A percentile compares a stretch with the other conserved stretches of the same genome.
Conservation (phyloP, 2,888 invertebrate species). For the Temnothorax rugatulus region DNA sequence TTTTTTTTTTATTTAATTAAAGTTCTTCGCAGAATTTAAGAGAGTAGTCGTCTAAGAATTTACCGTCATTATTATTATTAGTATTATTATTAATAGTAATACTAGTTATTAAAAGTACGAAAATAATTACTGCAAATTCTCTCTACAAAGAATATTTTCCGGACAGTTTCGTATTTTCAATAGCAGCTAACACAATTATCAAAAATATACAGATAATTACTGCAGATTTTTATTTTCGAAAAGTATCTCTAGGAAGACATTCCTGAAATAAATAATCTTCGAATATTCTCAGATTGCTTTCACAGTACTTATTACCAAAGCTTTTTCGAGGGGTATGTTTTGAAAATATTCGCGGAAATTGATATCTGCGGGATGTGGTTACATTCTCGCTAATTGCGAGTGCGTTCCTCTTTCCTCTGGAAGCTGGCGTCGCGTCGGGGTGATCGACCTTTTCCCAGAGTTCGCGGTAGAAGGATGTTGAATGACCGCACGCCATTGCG, state of each 20-base stretch:
- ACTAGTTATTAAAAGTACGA: neutral
- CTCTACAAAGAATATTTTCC: neutral
- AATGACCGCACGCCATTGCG: slow-evolving; percentile 60
- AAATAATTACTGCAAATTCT: neutral
- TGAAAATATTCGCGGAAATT: neutral
- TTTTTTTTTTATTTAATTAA: neutral
- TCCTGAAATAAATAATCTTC: neutral
- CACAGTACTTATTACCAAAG: neutral
- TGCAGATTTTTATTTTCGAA: neutral
- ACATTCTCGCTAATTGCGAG: slow-evolving; percentile 29
- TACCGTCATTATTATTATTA: neutral
- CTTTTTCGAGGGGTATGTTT: neutral
- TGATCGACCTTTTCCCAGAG: slow-evolving; percentile 38
- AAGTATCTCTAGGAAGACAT: neutral
- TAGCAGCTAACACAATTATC: neutral
- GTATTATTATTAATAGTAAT: too few species aligned
- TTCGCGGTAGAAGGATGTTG: slow-evolving; percentile 35
- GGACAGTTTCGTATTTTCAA: neutral
- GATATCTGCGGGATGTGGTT: neutral
- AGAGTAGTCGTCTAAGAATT: neutral
- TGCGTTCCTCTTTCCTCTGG: slow-evolving; percentile 4
- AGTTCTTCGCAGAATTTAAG: neutral
- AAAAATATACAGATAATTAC: neutral
- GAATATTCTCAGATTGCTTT: neutral
- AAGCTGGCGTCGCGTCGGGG: neutral